phyloP scores from a whole-genome alignment of 2,113 vertebrate genomes.

The Pleuronectes platessa region DNA sequence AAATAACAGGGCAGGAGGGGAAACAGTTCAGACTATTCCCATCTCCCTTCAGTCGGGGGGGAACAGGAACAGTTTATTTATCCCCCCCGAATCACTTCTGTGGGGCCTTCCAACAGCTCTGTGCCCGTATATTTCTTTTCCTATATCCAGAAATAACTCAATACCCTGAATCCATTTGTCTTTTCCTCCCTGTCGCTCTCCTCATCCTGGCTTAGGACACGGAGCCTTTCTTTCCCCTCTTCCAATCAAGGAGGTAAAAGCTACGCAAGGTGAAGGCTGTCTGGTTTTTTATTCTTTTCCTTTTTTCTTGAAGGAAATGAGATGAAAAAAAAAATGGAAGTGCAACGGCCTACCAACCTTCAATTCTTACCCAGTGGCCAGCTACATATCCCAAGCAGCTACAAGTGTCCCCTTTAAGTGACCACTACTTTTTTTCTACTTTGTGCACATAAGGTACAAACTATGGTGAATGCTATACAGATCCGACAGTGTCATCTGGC shows the following conservation, averaged over 20 bases:
- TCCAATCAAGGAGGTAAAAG: conserved; percentile 73
- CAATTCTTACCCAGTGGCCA: conserved; percentile 77
- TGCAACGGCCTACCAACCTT: conserved; percentile 80
- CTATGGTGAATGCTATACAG: conserved; percentile 77
- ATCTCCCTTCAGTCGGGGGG: conserved; percentile 45
- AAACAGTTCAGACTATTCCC: conserved; percentile 59
- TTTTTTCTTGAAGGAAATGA: conserved; percentile 77
- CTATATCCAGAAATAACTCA: conserved; percentile 68
- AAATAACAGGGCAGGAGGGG: conserved; percentile 65
- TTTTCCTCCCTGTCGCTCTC: conserved; percentile 55
- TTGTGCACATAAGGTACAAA: conserved; percentile 79
- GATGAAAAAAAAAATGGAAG: conserved; percentile 81
- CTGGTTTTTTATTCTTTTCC: conserved; percentile 62
- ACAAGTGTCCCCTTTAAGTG: conserved; percentile 76
- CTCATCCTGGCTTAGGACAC: conserved; percentile 70
- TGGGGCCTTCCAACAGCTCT: conserved; percentile 66
- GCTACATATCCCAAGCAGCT: conserved; percentile 80
- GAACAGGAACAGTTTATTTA: conserved; percentile 34
- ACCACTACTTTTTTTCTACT: conserved; percentile 68
- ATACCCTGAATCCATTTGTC: conserved; percentile 72
- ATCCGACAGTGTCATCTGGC: conserved; percentile 70
- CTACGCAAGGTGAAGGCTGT: conserved; percentile 76
- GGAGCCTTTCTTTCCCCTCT: conserved; percentile 61
- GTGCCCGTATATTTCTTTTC: conserved; percentile 62
- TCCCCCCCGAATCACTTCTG: conserved; percentile 48